These are phyloP conservation scores for Tonatia bakeri DNA, from an alignment of 2,113 vertebrate species.

Conservation along the genomic window DNA sequence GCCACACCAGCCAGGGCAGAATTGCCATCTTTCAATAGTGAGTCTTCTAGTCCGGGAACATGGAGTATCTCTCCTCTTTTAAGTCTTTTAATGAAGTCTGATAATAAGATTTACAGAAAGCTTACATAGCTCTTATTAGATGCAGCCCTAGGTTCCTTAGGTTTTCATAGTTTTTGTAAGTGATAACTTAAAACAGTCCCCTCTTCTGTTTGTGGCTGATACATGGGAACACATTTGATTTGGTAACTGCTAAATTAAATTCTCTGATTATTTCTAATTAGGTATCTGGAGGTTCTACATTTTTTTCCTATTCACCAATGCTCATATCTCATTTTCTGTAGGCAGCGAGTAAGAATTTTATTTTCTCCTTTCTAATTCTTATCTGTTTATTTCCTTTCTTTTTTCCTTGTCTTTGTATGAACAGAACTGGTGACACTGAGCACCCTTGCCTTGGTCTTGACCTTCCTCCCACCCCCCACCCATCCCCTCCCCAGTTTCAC, in stretches of 20 bases:
- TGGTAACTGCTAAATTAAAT: neutral
- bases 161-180: neutral
- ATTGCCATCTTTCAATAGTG: neutral
- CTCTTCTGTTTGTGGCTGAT: neutral
- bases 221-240: neutral
- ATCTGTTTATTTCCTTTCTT: neutral
- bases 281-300: neutral
- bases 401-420: neutral
- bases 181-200: neutral
- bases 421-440: neutral
- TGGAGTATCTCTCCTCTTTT: neutral
- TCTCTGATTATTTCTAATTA: neutral
- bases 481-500: neutral
- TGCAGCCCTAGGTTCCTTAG: neutral
- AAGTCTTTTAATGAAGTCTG: neutral
- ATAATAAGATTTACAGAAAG: neutral
- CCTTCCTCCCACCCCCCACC: fast-evolving
- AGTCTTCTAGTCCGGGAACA: neutral
- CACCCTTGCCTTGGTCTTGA: neutral
- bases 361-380: neutral
- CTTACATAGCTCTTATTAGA: neutral
- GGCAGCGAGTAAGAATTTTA: neutral
- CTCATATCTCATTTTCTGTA: neutral
- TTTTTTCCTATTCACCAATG: neutral
- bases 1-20: neutral